A percentile compares a stretch with the other conserved stretches of the same genome.
phyloP scores from a whole-genome alignment of 2,797 vertebrate species.

The Harpagifer antarcticus region DNA sequence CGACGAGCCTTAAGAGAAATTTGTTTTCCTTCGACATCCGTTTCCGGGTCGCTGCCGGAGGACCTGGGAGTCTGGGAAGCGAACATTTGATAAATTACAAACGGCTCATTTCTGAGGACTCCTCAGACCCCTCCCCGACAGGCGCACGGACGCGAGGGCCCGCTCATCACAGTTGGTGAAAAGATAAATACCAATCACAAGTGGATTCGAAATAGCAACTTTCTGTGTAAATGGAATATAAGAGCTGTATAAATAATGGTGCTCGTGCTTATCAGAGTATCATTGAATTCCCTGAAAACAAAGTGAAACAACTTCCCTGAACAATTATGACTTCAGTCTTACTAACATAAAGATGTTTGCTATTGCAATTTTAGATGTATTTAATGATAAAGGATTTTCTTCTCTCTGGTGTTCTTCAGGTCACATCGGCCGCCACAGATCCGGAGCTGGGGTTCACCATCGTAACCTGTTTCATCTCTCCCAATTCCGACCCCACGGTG shows the following conservation, averaged over 20 bases:
- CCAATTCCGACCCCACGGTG: slow-evolving; percentile 83
- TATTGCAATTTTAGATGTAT: neutral
- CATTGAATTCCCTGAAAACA: neutral
- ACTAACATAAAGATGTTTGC: neutral
- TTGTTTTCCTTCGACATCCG: too few species aligned
- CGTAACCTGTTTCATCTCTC: slow-evolving; percentile 92
- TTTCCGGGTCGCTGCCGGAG: too few species aligned
- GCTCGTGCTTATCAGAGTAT: neutral
- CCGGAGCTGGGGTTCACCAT: slow-evolving; percentile 92
- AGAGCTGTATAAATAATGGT: neutral
- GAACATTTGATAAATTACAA: too few species aligned
- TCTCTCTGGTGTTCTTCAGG: slow-evolving; percentile 76
- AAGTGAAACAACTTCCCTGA: neutral
- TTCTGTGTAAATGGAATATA: neutral
- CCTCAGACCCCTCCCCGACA: too few species aligned
- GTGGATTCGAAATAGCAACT: neutral
- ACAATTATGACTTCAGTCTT: slow-evolving; percentile 12
- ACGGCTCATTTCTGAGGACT: too few species aligned
- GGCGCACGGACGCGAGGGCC: too few species aligned
- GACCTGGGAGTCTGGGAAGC: too few species aligned
- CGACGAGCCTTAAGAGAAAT: too few species aligned
- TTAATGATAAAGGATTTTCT: slow-evolving; percentile 12
- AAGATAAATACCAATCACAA: neutral
- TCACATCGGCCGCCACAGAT: slow-evolving; percentile 88
- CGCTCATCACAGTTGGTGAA: too few species aligned